A percentile compares a stretch with the other conserved stretches of the same genome.
Evolutionary conservation across 2,797 vertebrate genomes (phyloP).

Genomic region (Zenarchopterus dispar): DNA sequence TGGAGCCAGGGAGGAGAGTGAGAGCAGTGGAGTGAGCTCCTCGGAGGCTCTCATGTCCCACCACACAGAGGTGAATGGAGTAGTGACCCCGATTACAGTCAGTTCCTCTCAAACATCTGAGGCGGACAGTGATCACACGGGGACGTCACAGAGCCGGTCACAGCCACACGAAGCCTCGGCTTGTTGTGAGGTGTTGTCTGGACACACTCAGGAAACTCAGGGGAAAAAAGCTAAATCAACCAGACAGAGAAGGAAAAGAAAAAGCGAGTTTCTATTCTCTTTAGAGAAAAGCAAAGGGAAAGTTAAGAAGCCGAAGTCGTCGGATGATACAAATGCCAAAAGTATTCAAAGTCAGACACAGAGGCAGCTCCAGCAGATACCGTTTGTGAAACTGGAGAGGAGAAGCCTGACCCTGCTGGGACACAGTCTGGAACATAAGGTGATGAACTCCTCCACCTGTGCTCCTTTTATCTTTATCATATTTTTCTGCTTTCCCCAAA

Average conservation of each 20-base stretch:
- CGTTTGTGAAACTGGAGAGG: constrained; percentile 51
- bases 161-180: background rate
- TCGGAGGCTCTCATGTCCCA: background rate
- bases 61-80: no score
- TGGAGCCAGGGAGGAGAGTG: constrained; percentile 16
- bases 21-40: background rate
- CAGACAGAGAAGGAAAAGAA: background rate
- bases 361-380: constrained; percentile 34
- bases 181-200: rapidly evolving
- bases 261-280: background rate
- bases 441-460: constrained; percentile 21
- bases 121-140: background rate
- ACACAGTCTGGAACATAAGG: constrained; percentile 32
- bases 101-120: background rate
- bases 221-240: background rate
- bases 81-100: no score
- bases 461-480: background rate
- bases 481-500: background rate
- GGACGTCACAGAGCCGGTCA: background rate
- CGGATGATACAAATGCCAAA: rapidly evolving
- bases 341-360: background rate
- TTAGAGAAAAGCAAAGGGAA: constrained; percentile 16
- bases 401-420: background rate
- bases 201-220: rapidly evolving
- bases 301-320: background rate